These are phyloP conservation scores for Lampris megalopsis DNA, from an alignment of 2,113 vertebrate species.

Conservation along the genomic window DNA sequence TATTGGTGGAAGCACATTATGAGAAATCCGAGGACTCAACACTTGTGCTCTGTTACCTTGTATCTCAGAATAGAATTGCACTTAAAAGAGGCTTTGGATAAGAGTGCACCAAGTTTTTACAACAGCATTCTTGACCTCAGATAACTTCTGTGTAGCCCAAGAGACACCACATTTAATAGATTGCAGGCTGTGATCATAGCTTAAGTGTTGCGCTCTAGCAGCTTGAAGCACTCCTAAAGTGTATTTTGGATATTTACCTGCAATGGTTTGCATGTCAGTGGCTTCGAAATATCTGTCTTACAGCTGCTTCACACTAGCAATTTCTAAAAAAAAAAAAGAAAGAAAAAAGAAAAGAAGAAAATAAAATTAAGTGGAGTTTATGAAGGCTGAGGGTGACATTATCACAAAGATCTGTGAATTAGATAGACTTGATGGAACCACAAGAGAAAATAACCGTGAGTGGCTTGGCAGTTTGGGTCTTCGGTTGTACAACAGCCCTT, in stretches of 20 bases:
- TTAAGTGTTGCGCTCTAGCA: constrained; percentile 22
- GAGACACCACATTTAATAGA: constrained; percentile 24
- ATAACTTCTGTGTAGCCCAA: not conserved
- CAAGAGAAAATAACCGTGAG: too few species aligned
- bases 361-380: too few species aligned
- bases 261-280: too few species aligned
- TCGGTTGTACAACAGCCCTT: too few species aligned
- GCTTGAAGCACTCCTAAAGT: not conserved
- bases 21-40: too few species aligned
- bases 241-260: not conserved
- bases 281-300: constrained; percentile 18
- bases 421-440: not conserved
- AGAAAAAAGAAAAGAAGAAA: too few species aligned
- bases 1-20: too few species aligned
- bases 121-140: not conserved
- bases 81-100: not conserved
- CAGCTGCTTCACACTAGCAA: not conserved
- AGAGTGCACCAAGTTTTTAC: not conserved
- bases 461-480: too few species aligned
- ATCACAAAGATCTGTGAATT: constrained; percentile 9
- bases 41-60: too few species aligned
- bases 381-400: not conserved
- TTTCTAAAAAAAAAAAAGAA: not conserved
- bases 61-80: not conserved
- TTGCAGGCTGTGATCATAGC: not conserved